Conservation (phyloP, 2,113 vertebrate genomes). For the Seriola quinqueradiata region DNA sequence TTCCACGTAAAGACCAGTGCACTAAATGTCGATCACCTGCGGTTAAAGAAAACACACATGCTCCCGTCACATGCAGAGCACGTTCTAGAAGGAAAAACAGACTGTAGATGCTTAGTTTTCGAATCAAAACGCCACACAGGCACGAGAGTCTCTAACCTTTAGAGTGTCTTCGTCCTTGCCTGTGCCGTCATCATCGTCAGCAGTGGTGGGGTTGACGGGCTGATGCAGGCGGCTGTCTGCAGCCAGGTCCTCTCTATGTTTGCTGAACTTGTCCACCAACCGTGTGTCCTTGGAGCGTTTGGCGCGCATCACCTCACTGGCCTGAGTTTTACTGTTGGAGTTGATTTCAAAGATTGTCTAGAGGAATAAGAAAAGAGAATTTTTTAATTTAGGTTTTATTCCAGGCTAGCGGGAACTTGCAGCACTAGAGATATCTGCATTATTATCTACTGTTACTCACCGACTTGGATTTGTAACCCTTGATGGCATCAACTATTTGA, state of each 20-base stretch:
- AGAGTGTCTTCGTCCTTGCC: conserved; percentile 70
- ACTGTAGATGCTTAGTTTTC: too few relatives aligned
- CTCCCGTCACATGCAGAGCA: background rate
- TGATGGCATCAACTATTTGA: conserved; percentile 92
- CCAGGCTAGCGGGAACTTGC: background rate
- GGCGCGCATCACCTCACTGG: conserved; percentile 90
- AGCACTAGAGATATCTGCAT: background rate
- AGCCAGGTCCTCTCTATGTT: conserved; percentile 73
- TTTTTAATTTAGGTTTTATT: background rate
- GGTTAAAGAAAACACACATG: too few relatives aligned
- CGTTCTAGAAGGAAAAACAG: background rate
- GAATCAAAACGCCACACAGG: background rate
- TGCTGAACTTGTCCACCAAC: conserved; percentile 87
- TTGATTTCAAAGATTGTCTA: conserved; percentile 99
- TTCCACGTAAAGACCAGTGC: too few relatives aligned
- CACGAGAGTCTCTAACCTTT: conserved; percentile 58
- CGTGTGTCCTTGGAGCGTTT: conserved; percentile 87
- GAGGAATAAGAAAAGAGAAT: background rate
- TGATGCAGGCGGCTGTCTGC: conserved; percentile 53
- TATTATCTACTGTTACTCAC: conserved; percentile 80
- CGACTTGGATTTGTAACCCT: conserved; percentile 89
- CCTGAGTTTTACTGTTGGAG: conserved; percentile 87
- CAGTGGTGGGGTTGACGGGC: background rate
- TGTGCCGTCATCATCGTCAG: background rate
- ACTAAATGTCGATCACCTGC: too few relatives aligned